Base-by-base conservation (phyloP, 2,888 invertebrate genomes). In the Cheilosia soror region DNA sequence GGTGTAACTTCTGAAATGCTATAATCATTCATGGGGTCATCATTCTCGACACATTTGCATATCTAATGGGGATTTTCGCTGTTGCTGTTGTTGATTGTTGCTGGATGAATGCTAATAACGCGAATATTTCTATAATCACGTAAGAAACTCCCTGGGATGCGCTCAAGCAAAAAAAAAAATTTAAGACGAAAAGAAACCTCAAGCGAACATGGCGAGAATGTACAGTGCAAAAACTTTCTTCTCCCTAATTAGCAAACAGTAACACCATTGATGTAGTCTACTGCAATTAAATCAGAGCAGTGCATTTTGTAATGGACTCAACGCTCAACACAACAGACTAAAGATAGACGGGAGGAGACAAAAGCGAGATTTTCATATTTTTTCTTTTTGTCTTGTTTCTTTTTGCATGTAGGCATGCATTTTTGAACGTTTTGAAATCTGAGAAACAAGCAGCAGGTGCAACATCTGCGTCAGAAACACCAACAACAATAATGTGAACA, bases 381-480 rank as follows among this genome's bases (percentile, higher is more conserved):
- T 66, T 65, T 60, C 25, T 62, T 44, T 13, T n/a, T 44, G 6
- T 7, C 7, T 20, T 20, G 20, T 5, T 53, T 44, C 29, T 33
- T 53, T 73, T 51, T 69, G 66, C 68, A 68, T 77, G 53, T 55
- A 51, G 25, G 60, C 13, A 42, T 40, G 37, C 7, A 29, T 40
- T 9, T 37, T 11, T n/a, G 31, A 65, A 73, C 42, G 57, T 84
- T 80, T 79, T 84, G 84, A 80, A 84, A 84, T 84, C 66, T 84
- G 84, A 84, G 80, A 75, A 79, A 62, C 68, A 65, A 75, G 68
- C 83, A 84, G 84, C 84, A 84, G 84, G 84, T 84, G 84, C 84
- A 84, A 80, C 47, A 60, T 69, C 65, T 72, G 77, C 73, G 69
- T 9, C 62, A 81, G 20, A 44, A 66, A 65, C 37, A 65, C 51